Evolutionary conservation across 2,113 vertebrate species (phyloP).

Genomic region (Odontesthes bonariensis): DNA sequence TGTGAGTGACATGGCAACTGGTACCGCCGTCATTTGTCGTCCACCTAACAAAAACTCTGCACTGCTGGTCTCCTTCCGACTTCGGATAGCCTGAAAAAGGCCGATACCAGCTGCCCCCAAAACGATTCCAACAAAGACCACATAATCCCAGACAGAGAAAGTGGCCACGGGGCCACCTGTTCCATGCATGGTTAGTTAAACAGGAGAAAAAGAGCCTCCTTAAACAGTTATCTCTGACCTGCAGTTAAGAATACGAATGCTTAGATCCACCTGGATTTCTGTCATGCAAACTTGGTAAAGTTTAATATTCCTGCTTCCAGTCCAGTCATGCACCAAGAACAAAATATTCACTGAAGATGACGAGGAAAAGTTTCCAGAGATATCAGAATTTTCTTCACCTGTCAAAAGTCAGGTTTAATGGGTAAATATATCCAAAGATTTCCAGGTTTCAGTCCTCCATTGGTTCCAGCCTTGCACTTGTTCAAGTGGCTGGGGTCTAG

Average conservation of each 20-base stretch:
- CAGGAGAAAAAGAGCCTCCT: neutral
- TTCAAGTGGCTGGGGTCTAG: neutral
- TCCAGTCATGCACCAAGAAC: neutral
- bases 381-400: neutral
- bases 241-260: neutral
- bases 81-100: conserved; percentile 81
- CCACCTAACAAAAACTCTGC: conserved; percentile 83
- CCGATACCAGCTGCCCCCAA: conserved; percentile 76
- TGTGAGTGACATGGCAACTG: conserved; percentile 86
- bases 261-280: conserved; percentile 6
- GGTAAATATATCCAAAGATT: neutral
- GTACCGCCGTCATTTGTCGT: conserved; percentile 84
- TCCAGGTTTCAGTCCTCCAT: neutral
- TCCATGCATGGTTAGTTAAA: conserved; percentile 69
- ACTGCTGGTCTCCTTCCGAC: conserved; percentile 76
- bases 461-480: neutral
- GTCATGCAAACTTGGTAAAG: conserved; percentile 8
- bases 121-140: conserved; percentile 81
- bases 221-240: neutral
- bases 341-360: neutral
- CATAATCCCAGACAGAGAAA: conserved; percentile 86
- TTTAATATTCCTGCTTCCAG: conserved; percentile 1
- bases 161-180: conserved; percentile 73
- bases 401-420: neutral
- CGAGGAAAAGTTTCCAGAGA: neutral